Base-by-base conservation (phyloP, 2,888 invertebrate species). In the Zeuzera pyrina region DNA sequence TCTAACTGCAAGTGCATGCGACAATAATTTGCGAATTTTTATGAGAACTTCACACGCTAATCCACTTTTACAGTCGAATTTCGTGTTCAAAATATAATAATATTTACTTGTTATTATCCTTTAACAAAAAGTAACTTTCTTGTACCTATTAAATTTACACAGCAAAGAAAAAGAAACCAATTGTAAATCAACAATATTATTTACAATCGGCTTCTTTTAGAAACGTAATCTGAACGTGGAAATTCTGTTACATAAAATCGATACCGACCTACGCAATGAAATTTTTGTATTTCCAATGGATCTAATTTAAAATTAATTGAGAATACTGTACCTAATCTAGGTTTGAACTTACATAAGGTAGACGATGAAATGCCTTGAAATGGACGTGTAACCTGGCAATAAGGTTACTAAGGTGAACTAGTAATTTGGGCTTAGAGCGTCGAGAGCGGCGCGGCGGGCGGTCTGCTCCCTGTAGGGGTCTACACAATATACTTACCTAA, bases 361-460 rank as follows among this genome's bases (percentile, higher is more conserved):
- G 36, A 29, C 33, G 29, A 29, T 38, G 34, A 25, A 38, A 34
- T 39, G 39, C 48, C 54, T 60, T 45, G 55, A 53, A 57, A 15
- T 42, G 30, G 37, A 49, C 42, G 52, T 43, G 46, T 53, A 53
- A 49, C 49, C 51, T 47, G 42, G 49, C 52, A 48, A 57, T 19
- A 41, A 46, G 43, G 43, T 52, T 55, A 57, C 52, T 32, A 42
- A 45, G 45, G 41, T 47, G 46, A 51, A 23, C 64, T 65, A 70
- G 70, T 61, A 62, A 70, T 72, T 74, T 65, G 59, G 68, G 49
- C 51, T 63, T 49, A 44, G 55, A 59, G 69, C 71, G 71, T 64
- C 61, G 72, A 72, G 72, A 64, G 66, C 52, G 51, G 31, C 64
- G 2, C 74, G 38, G 57, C 73, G 59, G 73, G 78, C 52, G 62